Percentiles rank a stretch among this genome's conserved stretches.
phyloP scores from a whole-genome alignment of 2,888 invertebrate genomes.

The Tanaodytes sp. region DNA sequence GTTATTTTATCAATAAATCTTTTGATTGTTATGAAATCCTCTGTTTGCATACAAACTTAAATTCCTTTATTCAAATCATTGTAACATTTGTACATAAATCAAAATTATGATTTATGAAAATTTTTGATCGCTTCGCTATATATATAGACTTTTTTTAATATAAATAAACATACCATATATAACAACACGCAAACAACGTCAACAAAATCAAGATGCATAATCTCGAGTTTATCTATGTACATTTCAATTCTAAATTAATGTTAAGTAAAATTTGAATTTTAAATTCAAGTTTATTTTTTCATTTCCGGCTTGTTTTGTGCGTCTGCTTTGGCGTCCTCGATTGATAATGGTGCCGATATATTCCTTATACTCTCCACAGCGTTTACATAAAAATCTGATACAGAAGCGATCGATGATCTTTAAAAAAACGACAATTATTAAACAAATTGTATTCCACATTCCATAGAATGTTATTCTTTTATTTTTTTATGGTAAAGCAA shows the following conservation, averaged over 20 bases:
- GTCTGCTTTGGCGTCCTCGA: constrained; percentile 15
- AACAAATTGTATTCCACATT: background rate
- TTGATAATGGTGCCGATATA: constrained; percentile 19
- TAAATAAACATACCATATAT: background rate
- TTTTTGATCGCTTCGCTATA: too few species aligned
- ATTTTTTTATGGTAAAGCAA: constrained; percentile 2
- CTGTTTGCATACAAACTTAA: too few species aligned
- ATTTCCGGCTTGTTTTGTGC: constrained; percentile 12
- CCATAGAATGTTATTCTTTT: too few species aligned
- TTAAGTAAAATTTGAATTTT: constrained; percentile 4
- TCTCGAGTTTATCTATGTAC: background rate
- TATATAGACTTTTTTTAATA: background rate
- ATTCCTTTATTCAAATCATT: too few species aligned
- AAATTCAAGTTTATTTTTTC: constrained; percentile 16
- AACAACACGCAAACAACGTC: too few species aligned
- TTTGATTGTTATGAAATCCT: constrained; percentile 36
- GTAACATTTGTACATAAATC: too few species aligned
- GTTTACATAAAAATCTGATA: constrained; percentile 22
- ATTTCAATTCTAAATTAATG: background rate
- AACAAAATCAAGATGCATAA: too few species aligned
- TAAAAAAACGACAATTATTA: constrained; percentile 5
- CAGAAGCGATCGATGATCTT: constrained; percentile 12
- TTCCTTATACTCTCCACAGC: constrained; percentile 31
- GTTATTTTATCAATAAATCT: constrained; percentile 42
- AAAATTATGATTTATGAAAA: too few species aligned